Evolutionary conservation across 2,888 invertebrate genomes (phyloP), one percentile per base, ranked within the genome.

Genomic region (Nasonovia ribisnigri): DNA sequence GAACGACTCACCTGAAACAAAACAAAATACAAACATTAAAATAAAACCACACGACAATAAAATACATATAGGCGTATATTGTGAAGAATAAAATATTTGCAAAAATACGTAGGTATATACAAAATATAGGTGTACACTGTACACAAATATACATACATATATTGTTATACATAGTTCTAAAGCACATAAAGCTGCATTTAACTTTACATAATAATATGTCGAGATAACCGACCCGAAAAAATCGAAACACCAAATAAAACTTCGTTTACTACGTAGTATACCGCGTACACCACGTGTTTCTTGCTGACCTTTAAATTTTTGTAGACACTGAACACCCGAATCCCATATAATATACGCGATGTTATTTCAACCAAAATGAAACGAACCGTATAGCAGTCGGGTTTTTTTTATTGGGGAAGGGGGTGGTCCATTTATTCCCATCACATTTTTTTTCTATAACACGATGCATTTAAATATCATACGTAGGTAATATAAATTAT

Each of bases 1-100:
- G 48, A 46, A 20, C 60, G 60, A 92, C 92, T 92, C 86, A 92
- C 92, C 86, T 87, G 60, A 92, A 92, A 92, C 60, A 92, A 48
- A 48, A 42, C 24, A 92, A 57, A 87, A 87, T 5, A 26, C 54
- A 48, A 29, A 57, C 20, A 20, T 57, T 84, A 29, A 29, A 54
- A 88, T n/a, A 48, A 51, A 6, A 36, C 16, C 20, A 6, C 20
- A 48, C 24, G 48, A 51, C 24, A 88, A 36, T 88, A 54, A 77
- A 36, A 36, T 77, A 77, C 6, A 77, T 36, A 36, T 77, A 11
- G 16, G 51, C 20, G 36, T 77, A 36, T 36, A 77, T 36, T 20
- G 36, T 36, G 20, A 20, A 36, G 20, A 20, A 77, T 77, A 77
- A 77, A 77, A 77, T 77, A 42, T 77, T 77, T 36, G 16, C 36